Evolutionary conservation across 2,888 invertebrate species (phyloP).

Genomic region (Nomada goodeniana): DNA sequence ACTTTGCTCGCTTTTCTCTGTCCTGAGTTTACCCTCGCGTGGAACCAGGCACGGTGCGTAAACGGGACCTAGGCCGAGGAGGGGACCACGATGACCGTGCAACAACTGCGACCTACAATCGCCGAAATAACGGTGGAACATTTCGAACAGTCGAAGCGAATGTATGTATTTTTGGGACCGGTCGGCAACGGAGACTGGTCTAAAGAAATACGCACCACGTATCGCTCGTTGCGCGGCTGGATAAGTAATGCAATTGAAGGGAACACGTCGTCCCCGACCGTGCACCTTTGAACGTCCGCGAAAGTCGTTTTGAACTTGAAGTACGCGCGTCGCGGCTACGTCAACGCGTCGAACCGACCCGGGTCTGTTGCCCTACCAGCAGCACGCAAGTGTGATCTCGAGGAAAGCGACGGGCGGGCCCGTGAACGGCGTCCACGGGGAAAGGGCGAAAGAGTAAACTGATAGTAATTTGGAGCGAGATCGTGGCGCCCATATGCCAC

Average conservation of each 20-base stretch:
- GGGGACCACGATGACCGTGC: not conserved
- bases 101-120: conserved; percentile 21
- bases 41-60: no score
- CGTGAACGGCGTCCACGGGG: not conserved
- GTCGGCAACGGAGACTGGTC: not conserved
- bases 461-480: conserved; percentile 50
- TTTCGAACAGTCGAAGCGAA: not conserved
- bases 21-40: not conserved
- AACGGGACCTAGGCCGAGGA: not conserved
- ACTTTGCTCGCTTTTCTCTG: conserved; percentile 1
- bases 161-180: not conserved
- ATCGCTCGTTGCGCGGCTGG: not conserved
- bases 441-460: conserved; percentile 46
- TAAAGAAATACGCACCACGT: not conserved
- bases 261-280: conserved; percentile 7
- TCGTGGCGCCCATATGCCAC: conserved; percentile 48
- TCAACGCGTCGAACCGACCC: not conserved
- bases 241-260: not conserved
- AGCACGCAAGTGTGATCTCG: not conserved
- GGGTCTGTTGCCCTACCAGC: not conserved
- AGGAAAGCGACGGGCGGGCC: not conserved
- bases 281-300: conserved; percentile 2
- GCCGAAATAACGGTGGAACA: conserved; percentile 15
- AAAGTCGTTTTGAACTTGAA: conserved; percentile 7
- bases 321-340: not conserved